Evolutionary conservation across 1,140 invertebrate species (phyloP).

Genomic region (Neuroterus valhalla): DNA sequence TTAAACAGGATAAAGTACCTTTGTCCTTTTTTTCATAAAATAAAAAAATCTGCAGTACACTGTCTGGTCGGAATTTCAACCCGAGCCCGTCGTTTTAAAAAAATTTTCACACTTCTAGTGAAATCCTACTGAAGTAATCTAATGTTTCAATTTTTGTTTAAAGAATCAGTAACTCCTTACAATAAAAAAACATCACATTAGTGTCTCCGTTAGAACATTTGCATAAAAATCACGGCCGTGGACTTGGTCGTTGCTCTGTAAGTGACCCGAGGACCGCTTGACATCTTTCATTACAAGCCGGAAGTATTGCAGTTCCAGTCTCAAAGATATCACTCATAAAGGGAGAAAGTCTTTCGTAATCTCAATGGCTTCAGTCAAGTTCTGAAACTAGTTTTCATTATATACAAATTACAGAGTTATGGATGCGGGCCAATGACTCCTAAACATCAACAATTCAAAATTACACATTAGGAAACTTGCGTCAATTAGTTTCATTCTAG

Average conservation of each 20-base stretch:
- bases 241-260: conserved; percentile 6
- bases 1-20: too few relatives aligned
- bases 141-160: too few relatives aligned
- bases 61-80: too few relatives aligned
- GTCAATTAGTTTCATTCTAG: not conserved
- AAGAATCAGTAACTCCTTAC: too few relatives aligned
- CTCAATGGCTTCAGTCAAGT: conserved; percentile 1
- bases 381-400: conserved; percentile 12
- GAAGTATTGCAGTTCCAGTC: conserved; percentile 54
- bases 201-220: not conserved
- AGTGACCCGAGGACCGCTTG: not conserved
- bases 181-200: too few relatives aligned
- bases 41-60: too few relatives aligned
- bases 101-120: too few relatives aligned
- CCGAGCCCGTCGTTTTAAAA: too few relatives aligned
- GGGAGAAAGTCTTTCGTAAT: conserved; percentile 68
- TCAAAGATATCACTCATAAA: conserved; percentile 59
- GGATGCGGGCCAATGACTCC: conserved; percentile 19
- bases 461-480: not conserved
- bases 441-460: not conserved
- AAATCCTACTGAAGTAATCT: too few relatives aligned
- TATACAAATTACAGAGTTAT: too few relatives aligned
- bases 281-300: conserved; percentile 37
- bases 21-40: too few relatives aligned
- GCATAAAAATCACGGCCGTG: not conserved